Base-by-base conservation (phyloP, 1,140 invertebrate species). In the Coelopa frigida region DNA sequence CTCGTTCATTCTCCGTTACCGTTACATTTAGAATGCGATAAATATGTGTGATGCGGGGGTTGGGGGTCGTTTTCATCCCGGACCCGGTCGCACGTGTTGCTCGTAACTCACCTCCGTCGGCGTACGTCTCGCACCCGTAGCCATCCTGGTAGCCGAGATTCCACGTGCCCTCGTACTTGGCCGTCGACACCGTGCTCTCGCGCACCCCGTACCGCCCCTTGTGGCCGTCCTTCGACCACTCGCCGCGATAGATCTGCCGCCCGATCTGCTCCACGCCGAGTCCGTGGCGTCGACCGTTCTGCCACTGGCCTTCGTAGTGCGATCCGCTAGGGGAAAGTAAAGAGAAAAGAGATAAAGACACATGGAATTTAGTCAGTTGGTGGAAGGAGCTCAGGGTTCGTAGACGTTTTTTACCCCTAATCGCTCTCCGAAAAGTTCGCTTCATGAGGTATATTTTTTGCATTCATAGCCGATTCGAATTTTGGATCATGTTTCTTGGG, bases 81-180 rank as follows among this genome's bases (percentile, higher is more conserved):
- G n/a, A n/a, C n/a, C n/a, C n/a, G n/a, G n/a, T n/a, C n/a, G n/a
- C n/a, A n/a, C n/a, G n/a, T n/a, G n/a, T n/a, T n/a, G n/a, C n/a
- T n/a, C n/a, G n/a, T n/a, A 12, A 76, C 82, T 83, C 75, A 97
- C 96, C 96, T 68, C 93, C 93, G 74, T 99, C 97, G 24, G 94
- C 94, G 66, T 99, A 99, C 32, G 95, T 98, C 77, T 99, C 97
- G 11, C 94, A 97, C 46, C 97, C 97, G 72, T 98, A 99, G 44
- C 97, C 97, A 72, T 99, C 97, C 72, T 99, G 96, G 29, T 98
- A 79, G 42, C 96, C 96, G 58, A 89, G 94, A 39, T 94, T 93
- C 97, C 97, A 99, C 35, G 96, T 99, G 54, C 97, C 97, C 72
- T 99, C 94, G 75, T 99, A 99, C 70, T 94, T 94, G 55, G 96